A percentile compares a stretch with the other conserved stretches of the same genome.
phyloP scores from a whole-genome alignment of 1,140 invertebrate genomes.

The Cherax destructor region DNA sequence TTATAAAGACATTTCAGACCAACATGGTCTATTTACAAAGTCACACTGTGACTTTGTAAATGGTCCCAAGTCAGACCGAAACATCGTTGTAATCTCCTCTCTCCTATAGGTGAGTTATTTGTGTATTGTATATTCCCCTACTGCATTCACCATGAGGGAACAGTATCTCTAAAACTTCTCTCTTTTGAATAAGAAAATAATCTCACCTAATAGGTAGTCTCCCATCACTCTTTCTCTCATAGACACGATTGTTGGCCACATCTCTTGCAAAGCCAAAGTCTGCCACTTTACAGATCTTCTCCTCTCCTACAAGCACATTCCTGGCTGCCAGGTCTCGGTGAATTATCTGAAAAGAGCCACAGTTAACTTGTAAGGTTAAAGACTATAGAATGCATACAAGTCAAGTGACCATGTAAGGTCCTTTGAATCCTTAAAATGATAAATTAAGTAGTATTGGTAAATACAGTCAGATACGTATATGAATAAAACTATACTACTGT shows the following conservation, averaged over 20 bases:
- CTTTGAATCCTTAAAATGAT: too few species aligned
- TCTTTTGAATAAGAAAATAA: background rate
- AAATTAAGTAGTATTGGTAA: too few species aligned
- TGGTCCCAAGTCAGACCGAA: too few species aligned
- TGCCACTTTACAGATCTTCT: slow-evolving; percentile 92
- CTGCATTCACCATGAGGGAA: background rate
- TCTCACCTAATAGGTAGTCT: slow-evolving; percentile 80
- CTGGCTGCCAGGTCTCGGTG: slow-evolving; percentile 93
- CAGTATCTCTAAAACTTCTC: background rate
- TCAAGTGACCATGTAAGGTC: too few species aligned
- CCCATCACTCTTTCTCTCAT: slow-evolving; percentile 93
- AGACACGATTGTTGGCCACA: slow-evolving; percentile 87
- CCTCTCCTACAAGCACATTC: slow-evolving; percentile 91
- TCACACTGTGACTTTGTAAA: too few species aligned
- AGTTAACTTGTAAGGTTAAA: background rate
- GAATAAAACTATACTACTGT: too few species aligned
- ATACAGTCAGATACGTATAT: too few species aligned
- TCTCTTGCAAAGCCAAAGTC: slow-evolving; percentile 96
- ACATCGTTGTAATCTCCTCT: too few species aligned
- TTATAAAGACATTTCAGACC: too few species aligned
- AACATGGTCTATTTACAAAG: too few species aligned
- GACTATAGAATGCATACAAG: background rate
- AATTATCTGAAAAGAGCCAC: slow-evolving; percentile 82
- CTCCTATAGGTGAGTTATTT: too few species aligned
- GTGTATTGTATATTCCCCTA: background rate